Evolutionary conservation across 1,140 invertebrate species (phyloP).

Genomic region (Lucilia cuprina): DNA sequence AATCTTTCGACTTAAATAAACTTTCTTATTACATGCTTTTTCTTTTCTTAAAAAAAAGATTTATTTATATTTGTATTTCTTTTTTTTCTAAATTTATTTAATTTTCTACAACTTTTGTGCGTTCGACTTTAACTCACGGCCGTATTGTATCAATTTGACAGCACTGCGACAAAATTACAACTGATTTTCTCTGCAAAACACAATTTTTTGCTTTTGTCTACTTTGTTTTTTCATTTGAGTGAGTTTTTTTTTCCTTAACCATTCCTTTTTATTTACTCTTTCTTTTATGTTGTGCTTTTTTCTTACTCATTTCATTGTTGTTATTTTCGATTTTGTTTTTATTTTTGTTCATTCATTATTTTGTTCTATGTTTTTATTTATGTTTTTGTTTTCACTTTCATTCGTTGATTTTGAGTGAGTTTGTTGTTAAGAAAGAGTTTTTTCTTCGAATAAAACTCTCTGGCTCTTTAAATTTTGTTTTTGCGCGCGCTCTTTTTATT

Average conservation of each 20-base stretch:
- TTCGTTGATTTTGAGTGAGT: neutral
- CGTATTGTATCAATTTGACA: conserved; percentile 21
- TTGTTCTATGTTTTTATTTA: neutral
- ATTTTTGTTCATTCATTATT: neutral
- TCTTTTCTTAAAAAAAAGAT: neutral
- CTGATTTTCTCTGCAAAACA: conserved; percentile 18
- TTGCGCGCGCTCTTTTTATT: neutral
- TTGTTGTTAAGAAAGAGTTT: neutral
- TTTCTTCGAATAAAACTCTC: neutral
- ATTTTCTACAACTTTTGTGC: neutral
- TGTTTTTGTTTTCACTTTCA: conserved; percentile 4
- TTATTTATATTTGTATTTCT: neutral
- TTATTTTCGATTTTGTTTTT: neutral
- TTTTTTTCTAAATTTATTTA: neutral
- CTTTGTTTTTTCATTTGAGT: neutral
- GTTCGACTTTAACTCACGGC: conserved; percentile 10
- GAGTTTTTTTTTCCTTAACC: neutral
- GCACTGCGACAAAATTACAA: conserved; percentile 40
- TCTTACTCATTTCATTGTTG: neutral
- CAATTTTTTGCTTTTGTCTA: neutral
- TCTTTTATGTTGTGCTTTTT: neutral
- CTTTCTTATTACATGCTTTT: neutral
- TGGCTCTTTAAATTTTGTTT: neutral
- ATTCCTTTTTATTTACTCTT: neutral
- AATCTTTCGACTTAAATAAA: neutral